Evolutionary conservation across 2,888 invertebrate genomes (phyloP), one percentile per base, ranked within the genome.

Genomic region (Tinea pellionella): DNA sequence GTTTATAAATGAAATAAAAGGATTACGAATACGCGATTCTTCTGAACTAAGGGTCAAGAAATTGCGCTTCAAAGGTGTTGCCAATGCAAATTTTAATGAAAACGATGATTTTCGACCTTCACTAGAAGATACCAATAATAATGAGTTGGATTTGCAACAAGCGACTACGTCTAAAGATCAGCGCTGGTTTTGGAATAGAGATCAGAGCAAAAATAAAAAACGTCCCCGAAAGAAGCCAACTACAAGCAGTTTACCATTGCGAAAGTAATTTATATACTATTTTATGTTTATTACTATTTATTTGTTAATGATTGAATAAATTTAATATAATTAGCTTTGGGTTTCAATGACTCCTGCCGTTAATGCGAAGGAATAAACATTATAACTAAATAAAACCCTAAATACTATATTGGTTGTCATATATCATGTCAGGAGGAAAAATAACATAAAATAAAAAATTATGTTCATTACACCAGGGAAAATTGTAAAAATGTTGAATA

Each of bases 11-110:
- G 37, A 37, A 1, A 24, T 24, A 6, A 37, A 37, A 37, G 37
- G 24, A 6, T 24, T 24, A 24, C 24, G 24, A 41, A 41, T 16
- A 47, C 47, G 47, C n/a, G 47, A 47, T 15, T 47, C 47, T 8
- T n/a, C n/a, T 9, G 47, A 47, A 9, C n/a, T 47, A 16, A 47
- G n/a, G n/a, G 47, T 47, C 1, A 47, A 47, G 47, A 47, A 47
- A n/a, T 51, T 30, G 13, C 32, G 58, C 30, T 32, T 32, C 12
- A 4, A 37, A 13, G 29, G 16, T 47, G 47, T 43, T 16, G 60
- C 66, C 13, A 59, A 62, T 13, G 56, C 57, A 24, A 65, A 64
- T 0, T 65, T 62, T 9, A 61, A 66, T 61, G 18, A 29, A 1
- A 18, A 16, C 24, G 6, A 13, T 29, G 58, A 43, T 47, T 12